Percentiles rank a stretch among this genome's conserved stretches.
Evolutionary conservation across 2,888 invertebrate genomes (phyloP).

Genomic region (Piscicola geometra): DNA sequence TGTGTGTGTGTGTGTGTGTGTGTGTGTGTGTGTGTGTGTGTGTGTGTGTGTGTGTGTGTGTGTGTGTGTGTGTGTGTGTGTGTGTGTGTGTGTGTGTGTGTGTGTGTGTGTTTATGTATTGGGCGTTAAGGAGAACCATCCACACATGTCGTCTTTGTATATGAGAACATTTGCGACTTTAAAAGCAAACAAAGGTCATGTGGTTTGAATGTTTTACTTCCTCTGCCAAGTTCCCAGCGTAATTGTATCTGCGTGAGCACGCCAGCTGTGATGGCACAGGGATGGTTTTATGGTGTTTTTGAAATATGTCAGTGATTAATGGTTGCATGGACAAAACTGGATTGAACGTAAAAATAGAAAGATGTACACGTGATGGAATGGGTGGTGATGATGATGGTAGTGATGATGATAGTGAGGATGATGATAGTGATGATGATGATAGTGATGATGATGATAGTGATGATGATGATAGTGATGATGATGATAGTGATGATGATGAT

Average conservation of each 20-base stretch:
- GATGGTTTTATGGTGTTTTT: no score
- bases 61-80: constrained; percentile 14
- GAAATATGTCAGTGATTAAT: no score
- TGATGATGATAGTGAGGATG: constrained; percentile 29
- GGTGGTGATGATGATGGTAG: constrained; percentile 12
- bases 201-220: no score
- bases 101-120: constrained; percentile 4
- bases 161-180: not conserved
- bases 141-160: not conserved
- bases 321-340: no score
- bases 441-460: constrained; percentile 7
- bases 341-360: not conserved
- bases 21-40: constrained; percentile 19
- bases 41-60: constrained; percentile 19
- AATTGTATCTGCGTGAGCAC: no score
- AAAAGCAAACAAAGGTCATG: no score
- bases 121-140: not conserved
- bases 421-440: constrained; percentile 29
- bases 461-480: constrained; percentile 6
- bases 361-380: not conserved
- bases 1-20: constrained; percentile 5
- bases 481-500: constrained; percentile 1
- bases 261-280: no score
- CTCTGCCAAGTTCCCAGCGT: no score
- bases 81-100: not conserved